A percentile compares a stretch with the other conserved stretches of the same genome.
phyloP scores from a whole-genome alignment of 2,888 invertebrate genomes.

The Hymenopus coronatus region DNA sequence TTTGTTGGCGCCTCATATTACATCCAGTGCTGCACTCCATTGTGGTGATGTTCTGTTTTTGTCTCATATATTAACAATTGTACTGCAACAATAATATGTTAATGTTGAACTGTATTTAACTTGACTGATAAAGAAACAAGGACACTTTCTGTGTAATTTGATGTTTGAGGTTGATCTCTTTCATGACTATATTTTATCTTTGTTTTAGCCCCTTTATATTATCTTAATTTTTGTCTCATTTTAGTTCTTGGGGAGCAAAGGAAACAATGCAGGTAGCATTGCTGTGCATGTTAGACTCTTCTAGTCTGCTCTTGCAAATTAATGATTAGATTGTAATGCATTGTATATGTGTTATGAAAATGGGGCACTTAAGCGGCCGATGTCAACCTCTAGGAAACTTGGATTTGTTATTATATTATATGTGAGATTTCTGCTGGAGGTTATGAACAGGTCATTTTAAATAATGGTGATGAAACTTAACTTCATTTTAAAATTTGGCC shows the following conservation, averaged over 20 bases:
- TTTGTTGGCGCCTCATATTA: conserved; percentile 3
- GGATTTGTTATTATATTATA: not conserved
- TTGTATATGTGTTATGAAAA: not conserved
- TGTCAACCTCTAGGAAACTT: not conserved
- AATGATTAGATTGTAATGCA: not conserved
- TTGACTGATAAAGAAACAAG: conserved; percentile 1
- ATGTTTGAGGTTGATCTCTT: not conserved
- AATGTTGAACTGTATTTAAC: conserved; percentile 11
- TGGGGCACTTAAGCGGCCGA: not conserved
- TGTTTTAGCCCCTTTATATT: not conserved
- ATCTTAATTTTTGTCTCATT: not conserved
- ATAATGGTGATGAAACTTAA: not conserved
- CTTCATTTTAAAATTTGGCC: not conserved
- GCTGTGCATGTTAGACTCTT: not conserved
- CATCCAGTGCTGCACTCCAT: conserved; percentile 15
- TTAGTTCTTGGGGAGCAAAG: not conserved
- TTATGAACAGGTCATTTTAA: not conserved
- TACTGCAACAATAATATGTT: conserved; percentile 3
- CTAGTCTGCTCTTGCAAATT: not conserved
- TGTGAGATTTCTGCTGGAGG: not conserved
- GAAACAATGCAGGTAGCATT: not conserved
- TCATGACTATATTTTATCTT: not conserved
- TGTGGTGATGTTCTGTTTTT: conserved; percentile 7
- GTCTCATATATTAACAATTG: conserved; percentile 2
- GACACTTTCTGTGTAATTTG: not conserved